phyloP scores from a whole-genome alignment of 2,888 invertebrate species.

The Drosophila colorata region DNA sequence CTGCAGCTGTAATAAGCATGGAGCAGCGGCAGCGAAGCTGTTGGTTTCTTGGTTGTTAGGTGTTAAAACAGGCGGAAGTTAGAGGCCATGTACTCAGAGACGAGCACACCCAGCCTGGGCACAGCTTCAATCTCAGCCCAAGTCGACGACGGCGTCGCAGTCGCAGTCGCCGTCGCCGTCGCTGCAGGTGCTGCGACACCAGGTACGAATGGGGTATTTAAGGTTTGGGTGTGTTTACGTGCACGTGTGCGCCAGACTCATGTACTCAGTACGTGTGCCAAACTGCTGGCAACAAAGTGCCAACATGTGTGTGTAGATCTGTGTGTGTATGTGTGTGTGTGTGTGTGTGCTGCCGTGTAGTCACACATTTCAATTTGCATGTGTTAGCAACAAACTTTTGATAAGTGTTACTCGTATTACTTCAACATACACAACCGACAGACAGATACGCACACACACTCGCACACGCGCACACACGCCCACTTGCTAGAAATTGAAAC shows the following conservation, averaged over 20 bases:
- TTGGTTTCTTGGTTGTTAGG: constrained; percentile 74
- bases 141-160: constrained; percentile 15
- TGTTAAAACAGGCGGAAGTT: constrained; percentile 80
- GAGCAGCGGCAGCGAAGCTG: constrained; percentile 48
- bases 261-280: constrained; percentile 61
- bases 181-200: constrained; percentile 20
- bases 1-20: constrained; percentile 77
- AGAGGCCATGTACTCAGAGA: constrained; percentile 63
- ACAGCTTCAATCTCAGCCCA: neutral
- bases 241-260: constrained; percentile 46
- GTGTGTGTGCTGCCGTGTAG: constrained; percentile 34
- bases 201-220: constrained; percentile 14
- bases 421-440: constrained; percentile 36
- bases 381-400: constrained; percentile 80
- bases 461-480: constrained; percentile 4
- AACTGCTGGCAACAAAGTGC: constrained; percentile 59
- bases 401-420: constrained; percentile 78
- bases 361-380: constrained; percentile 82
- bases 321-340: constrained; percentile 18
- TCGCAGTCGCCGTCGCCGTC: constrained; percentile 4
- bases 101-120: neutral
- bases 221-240: constrained; percentile 33
- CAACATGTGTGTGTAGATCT: constrained; percentile 17
- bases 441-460: constrained; percentile 20
- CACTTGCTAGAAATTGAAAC: constrained; percentile 66